phyloP scores from a whole-genome alignment of 2,888 invertebrate genomes.

The Latrodectus elegans region DNA sequence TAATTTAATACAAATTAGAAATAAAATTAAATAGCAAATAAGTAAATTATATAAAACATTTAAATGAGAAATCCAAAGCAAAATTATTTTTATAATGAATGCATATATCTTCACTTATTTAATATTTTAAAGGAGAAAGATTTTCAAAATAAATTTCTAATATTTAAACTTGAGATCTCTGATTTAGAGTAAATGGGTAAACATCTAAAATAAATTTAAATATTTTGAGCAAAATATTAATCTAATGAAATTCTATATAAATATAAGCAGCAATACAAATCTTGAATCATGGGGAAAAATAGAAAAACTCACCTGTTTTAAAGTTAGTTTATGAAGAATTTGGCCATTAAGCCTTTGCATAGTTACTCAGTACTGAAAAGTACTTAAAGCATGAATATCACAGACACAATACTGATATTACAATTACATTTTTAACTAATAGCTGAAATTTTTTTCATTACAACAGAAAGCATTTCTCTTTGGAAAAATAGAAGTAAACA shows the following conservation, averaged over 20 bases:
- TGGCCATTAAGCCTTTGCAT: constrained; percentile 25
- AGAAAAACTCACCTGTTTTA: no score
- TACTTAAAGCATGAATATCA: constrained; percentile 43
- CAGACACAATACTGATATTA: constrained; percentile 42
- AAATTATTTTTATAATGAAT: no score
- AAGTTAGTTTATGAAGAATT: background rate
- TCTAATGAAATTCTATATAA: background rate
- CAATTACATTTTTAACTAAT: no score
- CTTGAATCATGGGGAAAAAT: background rate
- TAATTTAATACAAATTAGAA: background rate
- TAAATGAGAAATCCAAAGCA: no score
- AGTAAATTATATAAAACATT: background rate
- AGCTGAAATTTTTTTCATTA: no score
- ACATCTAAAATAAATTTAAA: background rate
- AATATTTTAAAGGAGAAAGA: background rate
- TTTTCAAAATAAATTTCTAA: background rate
- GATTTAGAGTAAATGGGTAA: background rate
- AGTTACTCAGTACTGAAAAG: constrained; percentile 36
- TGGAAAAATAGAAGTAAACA: no score
- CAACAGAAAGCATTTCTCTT: no score
- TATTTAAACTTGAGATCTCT: constrained; percentile 8
- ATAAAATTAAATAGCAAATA: background rate
- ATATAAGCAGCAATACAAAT: background rate
- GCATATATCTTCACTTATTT: background rate
- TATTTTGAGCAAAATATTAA: background rate